Evolutionary conservation across 2,797 vertebrate species (phyloP), one percentile per base, ranked within the genome.

Genomic region (Eulemur mongoz): DNA sequence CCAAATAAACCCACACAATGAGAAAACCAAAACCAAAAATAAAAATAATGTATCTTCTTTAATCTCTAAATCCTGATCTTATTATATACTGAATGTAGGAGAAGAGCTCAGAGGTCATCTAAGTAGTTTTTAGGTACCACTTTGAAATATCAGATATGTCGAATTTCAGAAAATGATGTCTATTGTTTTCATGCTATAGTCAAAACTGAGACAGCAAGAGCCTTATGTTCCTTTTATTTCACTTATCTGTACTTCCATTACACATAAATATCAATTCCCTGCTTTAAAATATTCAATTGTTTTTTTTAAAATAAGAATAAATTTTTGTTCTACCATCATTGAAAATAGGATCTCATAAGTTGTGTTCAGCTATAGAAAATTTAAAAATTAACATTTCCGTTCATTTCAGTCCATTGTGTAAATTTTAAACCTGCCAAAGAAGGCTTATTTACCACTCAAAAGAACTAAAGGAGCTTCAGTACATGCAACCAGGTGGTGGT

Each of bases 371-470:
- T 93, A 38, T 75, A 61, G 65, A 22, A 96, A 40, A 92, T 35
- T 89, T 85, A 61, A 69, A 38, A 90, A 90, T 20, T 75, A 75
- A 35, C 15, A 25, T 82, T 86, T 92, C 93, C 86, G 18, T 90
- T 93, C 38, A 82, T 81, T 25, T 96, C 57, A 48, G 67, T 40
- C 52, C 18, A 15, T 22, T 75, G 25, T 73, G 27, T 78, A 83
- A 38, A 54, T 88, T 87, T 78, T 88, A 22, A 76, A 52, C 23
- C 38, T 76, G 59, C 15, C 57, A 35, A 48, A 52, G 20, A 27
- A 75, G 54, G 9, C 13, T 43, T 80, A 30, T 30, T 43, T 52
- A 93, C 22, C n/a, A 57, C 57, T 86, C 10, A 18, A 40, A 59
- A 81, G 43, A 81, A 30, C 20, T 17, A 63, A 70, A 40, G 18